A percentile compares a stretch with the other conserved stretches of the same genome.
These are phyloP conservation scores for Meriones psammophilus DNA, from an alignment of 2,797 vertebrate genomes.

Conservation along the genomic window DNA sequence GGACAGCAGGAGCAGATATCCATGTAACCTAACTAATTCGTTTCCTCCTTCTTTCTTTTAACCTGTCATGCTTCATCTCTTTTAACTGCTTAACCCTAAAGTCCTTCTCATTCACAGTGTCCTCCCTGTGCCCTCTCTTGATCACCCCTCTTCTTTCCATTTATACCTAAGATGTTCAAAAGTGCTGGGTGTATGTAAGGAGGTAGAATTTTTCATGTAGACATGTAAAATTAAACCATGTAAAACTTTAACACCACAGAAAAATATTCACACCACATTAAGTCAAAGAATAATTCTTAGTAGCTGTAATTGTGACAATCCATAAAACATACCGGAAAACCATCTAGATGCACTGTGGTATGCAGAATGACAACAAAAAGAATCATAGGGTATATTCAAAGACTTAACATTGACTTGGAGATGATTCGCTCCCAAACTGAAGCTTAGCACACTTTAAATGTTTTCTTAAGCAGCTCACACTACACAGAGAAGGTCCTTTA, in stretches of 20 bases:
- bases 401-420: not conserved
- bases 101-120: slow-evolving; percentile 22
- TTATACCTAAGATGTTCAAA: not conserved
- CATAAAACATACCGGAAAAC: not conserved
- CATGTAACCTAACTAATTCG: not conserved
- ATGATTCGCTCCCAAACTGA: not conserved
- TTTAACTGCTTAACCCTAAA: slow-evolving; percentile 35
- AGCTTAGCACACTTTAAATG: not conserved
- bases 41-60: not conserved
- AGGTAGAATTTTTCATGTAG: not conserved
- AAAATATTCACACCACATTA: slow-evolving; percentile 4
- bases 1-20: not conserved
- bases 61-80: not conserved
- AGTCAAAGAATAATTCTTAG: not conserved
- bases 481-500: not conserved
- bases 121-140: not conserved
- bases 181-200: not conserved
- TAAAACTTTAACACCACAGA: not conserved
- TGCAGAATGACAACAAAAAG: not conserved
- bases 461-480: not conserved
- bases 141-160: not conserved
- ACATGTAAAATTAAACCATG: slow-evolving; percentile 1
- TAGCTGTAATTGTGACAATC: not conserved
- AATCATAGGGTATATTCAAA: not conserved
- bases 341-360: not conserved